A percentile compares a stretch with the other conserved stretches of the same genome.
Evolutionary conservation across 2,888 invertebrate genomes (phyloP).

Genomic region (Cerastoderma edule): DNA sequence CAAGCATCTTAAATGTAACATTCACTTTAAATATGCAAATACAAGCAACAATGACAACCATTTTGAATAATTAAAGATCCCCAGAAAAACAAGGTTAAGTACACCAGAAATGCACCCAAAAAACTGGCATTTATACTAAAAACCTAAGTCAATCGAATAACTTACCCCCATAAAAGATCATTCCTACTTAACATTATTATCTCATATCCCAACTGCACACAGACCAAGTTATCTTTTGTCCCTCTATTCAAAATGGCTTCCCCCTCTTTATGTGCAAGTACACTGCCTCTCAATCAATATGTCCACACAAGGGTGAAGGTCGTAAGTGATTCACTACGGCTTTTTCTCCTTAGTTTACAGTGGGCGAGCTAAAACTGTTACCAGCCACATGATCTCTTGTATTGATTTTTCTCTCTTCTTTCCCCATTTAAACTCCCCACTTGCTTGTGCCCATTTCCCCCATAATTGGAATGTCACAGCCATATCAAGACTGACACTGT

Average conservation of each 20-base stretch:
- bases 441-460: not conserved
- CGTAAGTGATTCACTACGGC: conserved; percentile 12
- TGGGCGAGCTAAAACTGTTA: not conserved
- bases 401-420: conserved; percentile 17
- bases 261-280: conserved; percentile 23
- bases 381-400: not conserved
- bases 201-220: conserved; percentile 16
- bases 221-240: conserved; percentile 25
- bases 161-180: conserved; percentile 14
- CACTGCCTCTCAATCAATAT: conserved; percentile 21
- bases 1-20: too few species aligned
- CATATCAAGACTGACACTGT: not conserved
- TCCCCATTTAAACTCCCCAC: too few species aligned
- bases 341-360: not conserved
- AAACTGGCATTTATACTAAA: not conserved
- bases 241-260: conserved; percentile 24
- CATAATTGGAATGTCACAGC: not conserved
- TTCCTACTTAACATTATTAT: conserved; percentile 19
- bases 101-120: not conserved
- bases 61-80: conserved; percentile 22
- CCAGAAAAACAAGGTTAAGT: not conserved
- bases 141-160: not conserved
- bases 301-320: conserved; percentile 19
- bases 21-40: conserved; percentile 16
- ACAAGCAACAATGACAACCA: conserved; percentile 4